phyloP scores from a whole-genome alignment of 2,113 vertebrate species.

The Taurulus bubalis region DNA sequence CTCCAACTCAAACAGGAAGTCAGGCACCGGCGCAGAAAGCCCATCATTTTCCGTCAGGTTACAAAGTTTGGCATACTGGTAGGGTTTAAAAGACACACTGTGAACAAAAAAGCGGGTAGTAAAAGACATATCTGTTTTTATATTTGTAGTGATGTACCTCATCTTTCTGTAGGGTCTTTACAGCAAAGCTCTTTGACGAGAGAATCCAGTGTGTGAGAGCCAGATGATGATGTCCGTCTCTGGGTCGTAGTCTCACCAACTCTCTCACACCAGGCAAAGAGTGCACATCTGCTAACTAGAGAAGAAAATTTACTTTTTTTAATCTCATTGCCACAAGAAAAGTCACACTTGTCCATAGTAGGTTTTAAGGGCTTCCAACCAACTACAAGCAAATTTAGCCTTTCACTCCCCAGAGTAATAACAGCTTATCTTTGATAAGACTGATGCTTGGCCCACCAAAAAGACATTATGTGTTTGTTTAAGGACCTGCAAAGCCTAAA shows the following conservation, averaged over 20 bases:
- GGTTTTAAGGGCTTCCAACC: not conserved
- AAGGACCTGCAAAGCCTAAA: not conserved
- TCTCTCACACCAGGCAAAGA: slow-evolving; percentile 89
- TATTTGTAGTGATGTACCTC: slow-evolving; percentile 81
- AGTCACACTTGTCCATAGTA: not conserved
- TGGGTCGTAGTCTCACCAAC: slow-evolving; percentile 83
- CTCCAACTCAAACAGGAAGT: slow-evolving; percentile 95
- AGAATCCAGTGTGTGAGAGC: slow-evolving; percentile 94
- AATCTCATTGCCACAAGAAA: not conserved
- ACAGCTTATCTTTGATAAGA: not conserved
- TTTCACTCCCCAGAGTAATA: not conserved
- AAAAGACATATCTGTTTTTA: not conserved
- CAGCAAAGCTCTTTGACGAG: slow-evolving; percentile 90
- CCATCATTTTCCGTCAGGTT: slow-evolving; percentile 86
- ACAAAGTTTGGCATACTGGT: slow-evolving; percentile 90
- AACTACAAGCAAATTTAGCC: not conserved
- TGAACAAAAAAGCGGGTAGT: not conserved
- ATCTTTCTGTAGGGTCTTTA: slow-evolving; percentile 90
- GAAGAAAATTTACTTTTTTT: not conserved
- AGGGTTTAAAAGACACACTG: not conserved
- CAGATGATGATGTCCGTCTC: slow-evolving; percentile 83
- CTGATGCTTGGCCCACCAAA: too few relatives aligned
- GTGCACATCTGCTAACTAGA: slow-evolving; percentile 89
- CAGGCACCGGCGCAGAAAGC: slow-evolving; percentile 85
- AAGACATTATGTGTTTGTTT: not conserved